phyloP scores from a whole-genome alignment of 2,888 invertebrate species.

The Exocentrus adspersus region DNA sequence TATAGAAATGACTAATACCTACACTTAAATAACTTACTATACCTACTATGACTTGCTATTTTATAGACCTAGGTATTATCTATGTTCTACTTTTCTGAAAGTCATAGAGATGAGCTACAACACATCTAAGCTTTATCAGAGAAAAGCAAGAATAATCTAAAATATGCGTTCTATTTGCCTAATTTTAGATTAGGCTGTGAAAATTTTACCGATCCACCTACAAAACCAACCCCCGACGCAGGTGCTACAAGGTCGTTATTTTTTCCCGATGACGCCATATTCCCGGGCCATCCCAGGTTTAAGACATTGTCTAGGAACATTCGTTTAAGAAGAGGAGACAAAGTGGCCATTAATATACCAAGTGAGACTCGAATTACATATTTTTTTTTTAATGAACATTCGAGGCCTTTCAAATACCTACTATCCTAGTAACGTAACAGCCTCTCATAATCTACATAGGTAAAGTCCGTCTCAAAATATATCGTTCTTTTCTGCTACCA shows the following conservation, averaged over 20 bases:
- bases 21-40: background rate
- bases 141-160: too few relatives aligned
- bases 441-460: too few relatives aligned
- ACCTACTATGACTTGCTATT: background rate
- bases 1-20: background rate
- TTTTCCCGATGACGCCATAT: slow-evolving; percentile 96
- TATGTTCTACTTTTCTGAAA: too few relatives aligned
- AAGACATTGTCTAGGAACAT: slow-evolving; percentile 94
- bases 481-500: too few relatives aligned
- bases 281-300: slow-evolving; percentile 94
- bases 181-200: slow-evolving; percentile 85
- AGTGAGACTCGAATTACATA: too few relatives aligned
- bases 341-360: slow-evolving; percentile 96
- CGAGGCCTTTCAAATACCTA: too few relatives aligned
- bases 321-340: slow-evolving; percentile 88
- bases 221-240: slow-evolving; percentile 74
- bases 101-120: too few relatives aligned
- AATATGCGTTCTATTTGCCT: too few relatives aligned
- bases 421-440: too few relatives aligned
- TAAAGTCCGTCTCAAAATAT: too few relatives aligned
- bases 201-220: slow-evolving; percentile 86
- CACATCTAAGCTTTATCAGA: too few relatives aligned
- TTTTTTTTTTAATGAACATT: too few relatives aligned
- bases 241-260: slow-evolving; percentile 87
- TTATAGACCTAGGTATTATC: background rate